These are phyloP conservation scores for Ptychadena robeensis DNA, from an alignment of 2,797 vertebrate genomes.

Conservation along the genomic window DNA sequence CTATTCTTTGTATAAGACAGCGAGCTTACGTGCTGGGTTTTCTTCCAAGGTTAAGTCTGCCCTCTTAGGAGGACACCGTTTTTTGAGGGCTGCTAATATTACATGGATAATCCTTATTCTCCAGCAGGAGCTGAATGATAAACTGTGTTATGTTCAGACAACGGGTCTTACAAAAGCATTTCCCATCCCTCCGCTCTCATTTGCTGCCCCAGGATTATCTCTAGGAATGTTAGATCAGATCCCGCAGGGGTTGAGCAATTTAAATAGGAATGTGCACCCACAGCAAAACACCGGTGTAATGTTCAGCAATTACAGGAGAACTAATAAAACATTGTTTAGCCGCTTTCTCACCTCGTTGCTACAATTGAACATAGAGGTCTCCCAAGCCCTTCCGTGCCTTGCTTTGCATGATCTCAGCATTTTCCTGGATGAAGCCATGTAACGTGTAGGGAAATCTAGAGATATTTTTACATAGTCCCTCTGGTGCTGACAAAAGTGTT, in stretches of 20 bases:
- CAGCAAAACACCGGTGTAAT: conserved; percentile 54
- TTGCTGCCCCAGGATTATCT: conserved; percentile 40
- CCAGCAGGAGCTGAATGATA: conserved; percentile 15
- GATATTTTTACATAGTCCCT: conserved; percentile 35
- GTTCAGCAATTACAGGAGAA: conserved; percentile 43
- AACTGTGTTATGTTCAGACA: conserved; percentile 31
- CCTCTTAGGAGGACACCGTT: neutral
- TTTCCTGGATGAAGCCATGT: conserved; percentile 38
- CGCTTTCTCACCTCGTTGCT: conserved; percentile 45
- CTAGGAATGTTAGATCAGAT: conserved; percentile 53
- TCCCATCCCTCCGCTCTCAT: conserved; percentile 18
- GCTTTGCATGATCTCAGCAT: conserved; percentile 53
- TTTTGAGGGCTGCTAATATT: conserved; percentile 31
- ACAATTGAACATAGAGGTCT: conserved; percentile 42
- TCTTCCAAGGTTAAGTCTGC: conserved; percentile 12
- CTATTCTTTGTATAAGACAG: neutral
- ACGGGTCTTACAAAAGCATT: conserved; percentile 20
- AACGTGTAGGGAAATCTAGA: conserved; percentile 51
- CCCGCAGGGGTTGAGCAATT: conserved; percentile 58
- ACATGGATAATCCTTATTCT: conserved; percentile 21
- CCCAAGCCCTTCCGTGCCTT: conserved; percentile 26
- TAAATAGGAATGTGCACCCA: conserved; percentile 55
- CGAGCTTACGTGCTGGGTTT: neutral
- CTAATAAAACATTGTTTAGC: conserved; percentile 60
- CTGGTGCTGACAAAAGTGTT: conserved; percentile 53